Evolutionary conservation across 1,140 invertebrate species (phyloP), one percentile per base, ranked within the genome.

Genomic region (Tigriopus japonicus): DNA sequence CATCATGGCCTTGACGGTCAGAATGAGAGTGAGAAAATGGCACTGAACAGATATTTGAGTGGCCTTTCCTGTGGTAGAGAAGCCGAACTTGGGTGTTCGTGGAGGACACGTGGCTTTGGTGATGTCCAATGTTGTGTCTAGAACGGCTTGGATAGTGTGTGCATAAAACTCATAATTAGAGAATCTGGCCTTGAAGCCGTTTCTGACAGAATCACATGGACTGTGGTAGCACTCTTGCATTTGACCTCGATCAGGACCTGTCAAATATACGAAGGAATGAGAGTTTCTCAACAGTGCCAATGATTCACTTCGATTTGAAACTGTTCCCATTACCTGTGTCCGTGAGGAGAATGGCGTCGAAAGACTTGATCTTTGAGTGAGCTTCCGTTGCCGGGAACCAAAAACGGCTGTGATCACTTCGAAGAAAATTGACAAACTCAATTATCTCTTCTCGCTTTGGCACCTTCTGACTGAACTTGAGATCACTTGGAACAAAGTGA

Each of bases 191-290:
- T 60, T 59, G 10, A 56, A 59, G 10, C 59, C 54, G 53, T 66
- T 63, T 42, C 54, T 42, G 12, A 54, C 41, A 19, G 58, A 62
- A 56, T 74, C 73, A 63, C 73, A 74, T 14, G 64, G 60, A 10
- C 64, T 63, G 59, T 74, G 73, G 63, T 74, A 74, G 59, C 73
- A 74, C 41, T 69, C 54, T 52, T 66, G 65, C 71, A 73, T 72
- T 42, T 66, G 62, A 1, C 73, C 73, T 58, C 73, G 62, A 52
- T 68, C 73, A n/a, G 73, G 73, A 17, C 72, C 71, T 71, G 52
- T 19, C 60, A 65, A 42, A 59, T n/a, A n/a, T n/a, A n/a, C n/a
- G n/a, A n/a, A n/a, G n/a, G n/a, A n/a, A n/a, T n/a, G n/a, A n/a
- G n/a, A n/a, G n/a, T n/a, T n/a, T n/a, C n/a, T n/a, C n/a, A n/a